Percentiles rank a stretch among this genome's conserved stretches.
These are phyloP conservation scores for Trichoplusia ni DNA, from an alignment of 1,140 invertebrate species.

Conservation along the genomic window DNA sequence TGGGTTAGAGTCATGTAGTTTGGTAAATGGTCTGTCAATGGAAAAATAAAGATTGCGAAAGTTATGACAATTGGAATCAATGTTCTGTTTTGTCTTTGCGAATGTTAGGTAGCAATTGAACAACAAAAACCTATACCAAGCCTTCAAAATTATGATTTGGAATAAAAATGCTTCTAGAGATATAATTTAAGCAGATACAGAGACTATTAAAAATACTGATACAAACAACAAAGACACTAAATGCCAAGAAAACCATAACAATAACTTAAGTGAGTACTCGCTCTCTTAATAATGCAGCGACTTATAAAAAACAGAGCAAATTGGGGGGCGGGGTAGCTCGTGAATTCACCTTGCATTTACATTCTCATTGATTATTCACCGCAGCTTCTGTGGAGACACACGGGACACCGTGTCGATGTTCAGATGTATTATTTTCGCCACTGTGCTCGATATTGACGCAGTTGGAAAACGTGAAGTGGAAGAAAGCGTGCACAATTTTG, in stretches of 20 bases:
- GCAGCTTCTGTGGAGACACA: slow-evolving; percentile 6
- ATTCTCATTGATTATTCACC: slow-evolving; percentile 49
- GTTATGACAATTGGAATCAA: background rate
- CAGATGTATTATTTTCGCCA: background rate
- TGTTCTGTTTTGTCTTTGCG: too few species aligned
- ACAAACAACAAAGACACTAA: background rate
- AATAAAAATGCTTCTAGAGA: too few species aligned
- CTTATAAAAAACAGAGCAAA: slow-evolving; percentile 51
- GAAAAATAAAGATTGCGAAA: background rate
- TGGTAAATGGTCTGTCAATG: background rate
- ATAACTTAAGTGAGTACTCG: slow-evolving; percentile 47
- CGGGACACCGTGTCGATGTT: slow-evolving; percentile 30
- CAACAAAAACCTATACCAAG: background rate
- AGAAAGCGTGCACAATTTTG: too few species aligned
- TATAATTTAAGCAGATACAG: too few species aligned
- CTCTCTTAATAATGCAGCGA: slow-evolving; percentile 48
- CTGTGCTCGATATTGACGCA: slow-evolving; percentile 1
- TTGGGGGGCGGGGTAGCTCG: slow-evolving; percentile 30
- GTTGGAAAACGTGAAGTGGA: background rate
- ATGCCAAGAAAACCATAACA: slow-evolving; percentile 38
- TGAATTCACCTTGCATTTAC: slow-evolving; percentile 51
- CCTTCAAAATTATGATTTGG: too few species aligned
- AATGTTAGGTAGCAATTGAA: too few species aligned
- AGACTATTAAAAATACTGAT: too few species aligned
- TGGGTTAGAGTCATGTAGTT: background rate